Base-by-base conservation (phyloP, 2,797 vertebrate genomes). In the Tenualosa thibaudeaui region DNA sequence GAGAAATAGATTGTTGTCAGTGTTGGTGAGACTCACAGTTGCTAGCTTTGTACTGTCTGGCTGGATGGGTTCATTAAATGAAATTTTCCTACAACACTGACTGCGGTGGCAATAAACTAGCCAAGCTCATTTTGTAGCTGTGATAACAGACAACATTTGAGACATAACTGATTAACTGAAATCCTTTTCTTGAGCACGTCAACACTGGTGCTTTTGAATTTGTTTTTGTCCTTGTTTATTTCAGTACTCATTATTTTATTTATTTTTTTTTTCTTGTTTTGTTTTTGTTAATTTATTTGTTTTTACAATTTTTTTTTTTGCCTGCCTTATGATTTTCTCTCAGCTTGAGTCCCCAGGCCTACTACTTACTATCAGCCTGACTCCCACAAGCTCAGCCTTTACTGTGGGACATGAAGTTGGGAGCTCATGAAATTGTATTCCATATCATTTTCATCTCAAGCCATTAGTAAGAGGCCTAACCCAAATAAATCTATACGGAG, bases 391-490 rank as follows among this genome's bases (percentile, higher is more conserved):
- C 37, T 78, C 40, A 43, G 19, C 8, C 46, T 78, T 22, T 40
- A 78, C 71, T 7, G 19, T 19, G 40, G 71, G 40, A 78, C 4
- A 43, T 17, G 19, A n/a, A 40, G 37, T 40, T 17, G 19, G 15
- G 37, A 78, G 19, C 40, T 46, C 2, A 78, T 22, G 17, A n/a
- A 78, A 78, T 78, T 3, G 5, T 9, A 22, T 46, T 78, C 71
- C 71, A 78, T 78, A 22, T 78, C 37, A 40, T 71, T 71, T 71
- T 71, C 31, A 71, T 71, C 68, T 37, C 68, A 40, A 40, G 68
- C 68, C 68, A 78, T 78, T 78, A 78, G 46, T 46, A 78, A 22
- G 15, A 9, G 26, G 37, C 71, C 26, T 22, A 6, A 19, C 71
- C 71, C 71, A 78, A 78, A 46, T 40, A 78, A 40, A 78, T 46